Conservation (phyloP, 2,888 invertebrate species). For the Pimpla rufipes region DNA sequence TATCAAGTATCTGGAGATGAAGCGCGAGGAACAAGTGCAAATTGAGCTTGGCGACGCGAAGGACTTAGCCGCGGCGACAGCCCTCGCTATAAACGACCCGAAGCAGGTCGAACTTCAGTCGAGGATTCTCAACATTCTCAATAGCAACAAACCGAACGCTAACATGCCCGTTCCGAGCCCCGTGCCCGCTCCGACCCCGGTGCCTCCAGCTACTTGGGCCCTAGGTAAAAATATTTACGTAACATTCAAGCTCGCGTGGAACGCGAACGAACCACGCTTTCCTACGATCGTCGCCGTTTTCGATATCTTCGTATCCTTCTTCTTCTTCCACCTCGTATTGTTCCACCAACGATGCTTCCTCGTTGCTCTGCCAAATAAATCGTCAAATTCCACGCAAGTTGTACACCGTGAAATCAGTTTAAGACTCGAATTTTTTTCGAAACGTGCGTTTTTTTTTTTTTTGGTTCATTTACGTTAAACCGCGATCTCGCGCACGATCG, state of each 20-base stretch:
- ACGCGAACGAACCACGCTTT: background rate
- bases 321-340: background rate
- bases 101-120: constrained; percentile 91
- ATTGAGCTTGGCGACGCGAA: constrained; percentile 91
- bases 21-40: constrained; percentile 91
- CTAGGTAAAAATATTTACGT: constrained; percentile 78
- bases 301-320: constrained; percentile 16
- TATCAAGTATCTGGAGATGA: constrained; percentile 90
- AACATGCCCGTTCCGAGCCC: constrained; percentile 81
- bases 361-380: constrained; percentile 44
- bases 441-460: background rate
- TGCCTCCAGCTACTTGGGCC: constrained; percentile 78
- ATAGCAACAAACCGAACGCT: constrained; percentile 86
- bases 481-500: constrained; percentile 4
- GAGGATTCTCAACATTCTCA: constrained; percentile 92
- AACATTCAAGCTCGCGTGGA: constrained; percentile 32
- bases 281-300: background rate
- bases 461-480: background rate
- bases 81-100: constrained; percentile 85
- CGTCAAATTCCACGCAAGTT: constrained; percentile 13
- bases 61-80: constrained; percentile 84
- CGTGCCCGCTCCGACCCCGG: constrained; percentile 82
- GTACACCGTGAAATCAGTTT: background rate
- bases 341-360: background rate
- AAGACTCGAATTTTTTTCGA: background rate